These are phyloP conservation scores for Grapholita molesta DNA, from an alignment of 1,140 invertebrate genomes.

Conservation along the genomic window DNA sequence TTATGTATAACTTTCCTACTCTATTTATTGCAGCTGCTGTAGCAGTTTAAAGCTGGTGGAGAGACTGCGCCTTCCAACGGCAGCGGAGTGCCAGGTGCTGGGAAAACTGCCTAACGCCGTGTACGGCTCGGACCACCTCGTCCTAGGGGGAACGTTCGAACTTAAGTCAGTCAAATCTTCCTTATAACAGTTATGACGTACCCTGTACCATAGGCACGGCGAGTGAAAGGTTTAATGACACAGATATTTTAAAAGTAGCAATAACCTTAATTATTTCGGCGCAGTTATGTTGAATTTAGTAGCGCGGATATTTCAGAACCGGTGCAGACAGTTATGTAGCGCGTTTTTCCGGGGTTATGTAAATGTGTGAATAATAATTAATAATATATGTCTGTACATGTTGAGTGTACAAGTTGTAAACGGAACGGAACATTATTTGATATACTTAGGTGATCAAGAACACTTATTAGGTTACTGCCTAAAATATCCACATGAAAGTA, in stretches of 20 bases:
- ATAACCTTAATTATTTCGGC: background rate
- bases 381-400: too few relatives aligned
- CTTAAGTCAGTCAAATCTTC: constrained; percentile 25
- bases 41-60: constrained; percentile 79
- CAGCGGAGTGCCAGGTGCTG: constrained; percentile 78
- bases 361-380: too few relatives aligned
- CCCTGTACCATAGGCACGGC: background rate
- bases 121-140: constrained; percentile 88
- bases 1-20: background rate
- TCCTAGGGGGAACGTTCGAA: constrained; percentile 79
- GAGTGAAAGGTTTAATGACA: background rate
- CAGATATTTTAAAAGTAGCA: background rate
- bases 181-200: constrained; percentile 30
- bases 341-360: too few relatives aligned
- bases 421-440: too few relatives aligned
- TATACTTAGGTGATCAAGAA: too few relatives aligned
- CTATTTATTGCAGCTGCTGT: constrained; percentile 37
- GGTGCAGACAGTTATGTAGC: too few relatives aligned
- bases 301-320: background rate
- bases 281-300: background rate
- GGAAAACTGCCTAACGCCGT: constrained; percentile 85
- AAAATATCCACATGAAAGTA: too few relatives aligned
- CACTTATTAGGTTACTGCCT: too few relatives aligned
- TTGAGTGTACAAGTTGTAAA: too few relatives aligned
- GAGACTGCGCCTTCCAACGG: constrained; percentile 81